Evolutionary conservation across 2,797 vertebrate species (phyloP), one percentile per base, ranked within the genome.

Genomic region (Lagorchestes hirsutus): DNA sequence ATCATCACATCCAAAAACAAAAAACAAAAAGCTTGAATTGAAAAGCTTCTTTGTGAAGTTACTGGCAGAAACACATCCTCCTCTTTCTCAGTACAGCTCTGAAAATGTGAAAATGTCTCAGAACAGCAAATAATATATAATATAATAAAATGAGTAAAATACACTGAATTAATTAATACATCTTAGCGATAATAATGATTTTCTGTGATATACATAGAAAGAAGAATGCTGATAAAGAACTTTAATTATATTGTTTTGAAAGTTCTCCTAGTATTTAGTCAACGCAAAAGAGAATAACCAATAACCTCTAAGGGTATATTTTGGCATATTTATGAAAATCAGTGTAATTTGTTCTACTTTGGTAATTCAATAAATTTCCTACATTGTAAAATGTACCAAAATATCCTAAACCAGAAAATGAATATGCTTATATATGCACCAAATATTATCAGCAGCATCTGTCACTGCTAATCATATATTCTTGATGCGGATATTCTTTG

Each of bases 251-350:
- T 96, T 14, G 57, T 92, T 12, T 24, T 95, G 96, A 95, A 96
- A 95, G 54, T 94, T 97, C 95, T 95, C 52, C 92, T 95, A 92
- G 96, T 62, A 93, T 96, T 95, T 97, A 93, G 31, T 4, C n/a
- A 98, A 97, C 12, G 56, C 94, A 96, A 97, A 98, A 94, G 55
- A 97, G 95, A 98, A 98, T 57, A 82, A 97, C 34, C 93, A 93
- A 96, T 97, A 98, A 96, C 0, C 0, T 92, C 93, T 93, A 97
- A 92, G 91, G 97, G 98, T 0, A 12, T 93, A 94, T 87, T 95
- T 97, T 97, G 67, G 92, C 93, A 98, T 54, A 94, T 96, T 98
- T 98, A 96, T n/a, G 31, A 94, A 96, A 93, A 91, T 0, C 55
- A 94, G 90, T 3, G 9, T 93, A 54, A 55, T 10, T 98, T 90